Conservation (phyloP, 2,888 invertebrate species). For the Drosophila infuscata region DNA sequence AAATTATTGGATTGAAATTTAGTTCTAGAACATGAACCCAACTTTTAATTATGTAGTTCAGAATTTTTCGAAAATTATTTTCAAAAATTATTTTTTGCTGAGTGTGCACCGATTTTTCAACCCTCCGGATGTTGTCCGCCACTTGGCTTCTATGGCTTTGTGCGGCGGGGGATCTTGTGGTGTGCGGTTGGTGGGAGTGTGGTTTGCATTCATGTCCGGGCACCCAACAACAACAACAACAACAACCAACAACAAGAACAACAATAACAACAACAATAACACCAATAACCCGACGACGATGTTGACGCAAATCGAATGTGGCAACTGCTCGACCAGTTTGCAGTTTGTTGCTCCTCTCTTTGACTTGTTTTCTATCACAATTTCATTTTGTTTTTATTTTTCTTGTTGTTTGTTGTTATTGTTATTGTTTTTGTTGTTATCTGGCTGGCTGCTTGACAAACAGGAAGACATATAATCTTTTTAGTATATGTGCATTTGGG, state of each 20-base stretch:
- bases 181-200: constrained; percentile 22
- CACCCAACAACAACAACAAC: constrained; percentile 40
- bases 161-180: not conserved
- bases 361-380: constrained; percentile 54
- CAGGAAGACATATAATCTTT: constrained; percentile 17
- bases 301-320: constrained; percentile 78
- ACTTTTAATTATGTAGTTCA: no score
- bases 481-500: constrained; percentile 1
- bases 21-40: no score
- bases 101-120: not conserved
- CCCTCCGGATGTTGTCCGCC: not conserved
- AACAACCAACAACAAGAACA: constrained; percentile 34
- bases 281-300: constrained; percentile 20
- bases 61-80: not conserved
- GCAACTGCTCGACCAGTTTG: constrained; percentile 67
- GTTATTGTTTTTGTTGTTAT: constrained; percentile 14
- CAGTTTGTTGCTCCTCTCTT: constrained; percentile 65
- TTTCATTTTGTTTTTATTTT: constrained; percentile 40
- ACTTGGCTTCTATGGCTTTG: not conserved
- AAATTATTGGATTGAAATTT: not conserved
- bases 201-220: constrained; percentile 59
- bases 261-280: constrained; percentile 24
- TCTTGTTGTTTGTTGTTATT: constrained; percentile 14
- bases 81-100: not conserved
- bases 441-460: constrained; percentile 30